These are phyloP conservation scores for Orchesella flavescens DNA, from an alignment of 2,888 invertebrate species.

Conservation along the genomic window DNA sequence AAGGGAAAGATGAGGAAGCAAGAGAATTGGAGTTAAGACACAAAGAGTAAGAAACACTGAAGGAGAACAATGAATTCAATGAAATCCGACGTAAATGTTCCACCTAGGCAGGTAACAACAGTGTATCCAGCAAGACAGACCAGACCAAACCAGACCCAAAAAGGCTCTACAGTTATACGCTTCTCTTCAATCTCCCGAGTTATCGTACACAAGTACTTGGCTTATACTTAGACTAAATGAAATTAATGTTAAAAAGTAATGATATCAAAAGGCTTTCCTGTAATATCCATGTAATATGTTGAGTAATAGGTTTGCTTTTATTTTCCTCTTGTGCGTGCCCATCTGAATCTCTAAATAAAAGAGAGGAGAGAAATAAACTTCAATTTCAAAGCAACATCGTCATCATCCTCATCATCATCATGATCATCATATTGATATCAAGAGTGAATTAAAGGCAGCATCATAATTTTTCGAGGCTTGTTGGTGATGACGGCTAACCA, in stretches of 20 bases:
- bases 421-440: conserved; percentile 40
- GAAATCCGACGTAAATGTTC: conserved; percentile 18
- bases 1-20: background rate
- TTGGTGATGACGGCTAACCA: conserved; percentile 49
- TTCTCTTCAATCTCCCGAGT: no score
- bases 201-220: no score
- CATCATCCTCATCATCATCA: conserved; percentile 44
- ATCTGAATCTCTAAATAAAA: conserved; percentile 17
- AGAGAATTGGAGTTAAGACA: conserved; percentile 26
- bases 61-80: conserved; percentile 39
- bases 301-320: conserved; percentile 42
- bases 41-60: background rate
- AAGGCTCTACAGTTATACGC: no score
- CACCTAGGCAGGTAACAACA: conserved; percentile 6
- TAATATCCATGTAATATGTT: conserved; percentile 30
- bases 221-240: background rate
- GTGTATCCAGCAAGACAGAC: conserved; percentile 1
- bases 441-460: conserved; percentile 49
- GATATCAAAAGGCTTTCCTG: conserved; percentile 29
- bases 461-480: conserved; percentile 42
- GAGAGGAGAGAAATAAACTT: conserved; percentile 21
- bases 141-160: no score
- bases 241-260: conserved; percentile 37
- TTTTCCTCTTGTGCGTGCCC: conserved; percentile 21
- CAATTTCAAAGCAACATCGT: conserved; percentile 30